phyloP scores from a whole-genome alignment of 2,113 vertebrate species.

The Lasiurus cinereus region DNA sequence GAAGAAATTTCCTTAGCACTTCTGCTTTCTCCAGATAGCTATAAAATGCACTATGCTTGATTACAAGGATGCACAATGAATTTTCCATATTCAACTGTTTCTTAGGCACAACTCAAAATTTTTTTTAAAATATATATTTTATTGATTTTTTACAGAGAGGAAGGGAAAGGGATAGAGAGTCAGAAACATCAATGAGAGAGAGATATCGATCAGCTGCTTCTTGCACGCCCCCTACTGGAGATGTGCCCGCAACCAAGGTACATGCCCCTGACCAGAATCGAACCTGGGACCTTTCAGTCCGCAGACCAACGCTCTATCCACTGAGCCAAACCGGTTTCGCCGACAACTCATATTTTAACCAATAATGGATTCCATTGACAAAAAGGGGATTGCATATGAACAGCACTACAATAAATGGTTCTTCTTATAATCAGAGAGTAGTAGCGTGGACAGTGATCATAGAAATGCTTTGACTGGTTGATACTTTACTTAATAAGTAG shows the following conservation, averaged over 20 bases:
- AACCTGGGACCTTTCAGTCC: too few relatives aligned
- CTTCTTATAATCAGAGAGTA: neutral
- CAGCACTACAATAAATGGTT: neutral
- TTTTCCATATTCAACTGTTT: slow-evolving; percentile 42
- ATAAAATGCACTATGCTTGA: neutral
- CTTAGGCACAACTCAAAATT: neutral
- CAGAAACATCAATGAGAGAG: too few relatives aligned
- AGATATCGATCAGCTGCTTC: too few relatives aligned
- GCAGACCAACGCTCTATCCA: too few relatives aligned
- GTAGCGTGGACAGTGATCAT: neutral
- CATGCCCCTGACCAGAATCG: too few relatives aligned
- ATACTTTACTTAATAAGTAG: neutral
- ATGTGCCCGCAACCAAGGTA: too few relatives aligned
- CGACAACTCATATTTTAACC: neutral
- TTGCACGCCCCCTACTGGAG: too few relatives aligned
- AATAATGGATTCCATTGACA: neutral
- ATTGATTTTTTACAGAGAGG: too few relatives aligned
- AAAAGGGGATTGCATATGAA: neutral
- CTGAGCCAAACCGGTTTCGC: too few relatives aligned
- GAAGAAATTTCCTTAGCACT: slow-evolving; percentile 52
- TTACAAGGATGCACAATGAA: slow-evolving; percentile 8
- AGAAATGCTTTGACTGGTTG: neutral
- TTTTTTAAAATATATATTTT: neutral
- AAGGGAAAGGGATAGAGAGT: too few relatives aligned
- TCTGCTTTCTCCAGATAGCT: slow-evolving; percentile 41